Evolutionary conservation across 1,140 invertebrate genomes (phyloP), one percentile per base, ranked within the genome.

Genomic region (Drosophila gunungcola): DNA sequence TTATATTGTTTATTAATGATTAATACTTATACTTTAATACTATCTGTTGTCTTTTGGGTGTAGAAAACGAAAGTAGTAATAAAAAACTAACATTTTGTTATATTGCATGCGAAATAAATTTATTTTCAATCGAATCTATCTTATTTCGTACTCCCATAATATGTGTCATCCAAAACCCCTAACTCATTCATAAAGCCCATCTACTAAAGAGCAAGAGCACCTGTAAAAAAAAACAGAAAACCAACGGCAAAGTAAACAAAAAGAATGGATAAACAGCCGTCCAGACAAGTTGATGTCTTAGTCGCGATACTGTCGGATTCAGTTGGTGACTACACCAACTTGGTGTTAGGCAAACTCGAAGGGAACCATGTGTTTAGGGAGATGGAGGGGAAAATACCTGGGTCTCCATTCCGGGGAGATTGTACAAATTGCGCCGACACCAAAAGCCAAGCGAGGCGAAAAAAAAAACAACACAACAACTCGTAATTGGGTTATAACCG

Each of bases 401-500:
- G 12, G 27, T 34, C 42, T 41, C 67, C 64, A 49, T 57, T 36
- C 25, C 53, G 51, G 68, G 68, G 36, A 67, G 52, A 46, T 70
- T 53, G 43, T 76, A 79, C 77, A 81, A 81, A 77, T 76, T 80
- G 80, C 69, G 56, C 49, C 80, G 80, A 88, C 83, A 88, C 79
- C 75, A 85, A 86, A 85, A 85, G 54, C 67, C 43, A 48, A 65
- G 61, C 46, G 29, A 48, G 65, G 10, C 49, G 27, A 43, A 53
- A 25, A 49, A 25, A 42, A 32, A 32, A 32, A 7, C 34, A 32
- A 42, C 29, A 56, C 13, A 25, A 49, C 4, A 45, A 36, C 57
- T 73, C 41, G 72, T 73, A 88, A 89, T 88, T 84, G 84, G 84
- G 84, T 89, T 88, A 89, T 89, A 90, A 74, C 77, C 84, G 80